Evolutionary conservation across 2,113 vertebrate species (phyloP), one percentile per base, ranked within the genome.

Genomic region (Rhynchomys soricoides): DNA sequence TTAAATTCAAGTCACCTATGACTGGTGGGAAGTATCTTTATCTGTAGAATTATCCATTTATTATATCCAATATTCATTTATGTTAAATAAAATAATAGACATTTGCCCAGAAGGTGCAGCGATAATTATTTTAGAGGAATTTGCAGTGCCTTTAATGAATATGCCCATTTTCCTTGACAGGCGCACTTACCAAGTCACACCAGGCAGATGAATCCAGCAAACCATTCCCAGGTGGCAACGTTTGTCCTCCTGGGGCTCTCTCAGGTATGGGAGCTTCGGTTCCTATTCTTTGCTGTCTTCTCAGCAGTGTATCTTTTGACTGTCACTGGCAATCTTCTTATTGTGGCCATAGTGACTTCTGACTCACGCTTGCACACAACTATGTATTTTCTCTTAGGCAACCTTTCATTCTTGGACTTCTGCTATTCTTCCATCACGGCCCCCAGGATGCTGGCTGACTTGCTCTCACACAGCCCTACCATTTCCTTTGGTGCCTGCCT

Each of bases 381-480:
- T 31, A 98, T 98, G 98, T 98, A 98, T 81, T 97, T 98, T 62
- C 97, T 98, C 11, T 57, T 98, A 43, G 96, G 95, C 50, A 98
- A 97, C 29, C 97, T 98, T 64, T 98, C 98, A 48, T 97, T 98
- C 62, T 50, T 98, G 89, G 98, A 98, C 74, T 97, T 98, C 34
- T 98, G 97, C 95, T 98, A 98, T 52, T 97, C 97, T 22, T 95
- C 97, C 3, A 74, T 97, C 79, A 98, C 97, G 0, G 96, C 94
- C 4, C 98, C 98, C 5, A 97, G 97, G 89, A 98, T 98, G 93
- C 71, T 98, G 90, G 64, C 34, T 19, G 97, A 97, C 68, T 95
- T 98, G 40, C 94, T 98, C 34, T 94, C 87, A 1, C 43, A 17
- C 3, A 68, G 92, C 21, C 86, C 93, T 37, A 93, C 81, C 34